phyloP scores from a whole-genome alignment of 2,888 invertebrate genomes.

The Heliconius charithonia region DNA sequence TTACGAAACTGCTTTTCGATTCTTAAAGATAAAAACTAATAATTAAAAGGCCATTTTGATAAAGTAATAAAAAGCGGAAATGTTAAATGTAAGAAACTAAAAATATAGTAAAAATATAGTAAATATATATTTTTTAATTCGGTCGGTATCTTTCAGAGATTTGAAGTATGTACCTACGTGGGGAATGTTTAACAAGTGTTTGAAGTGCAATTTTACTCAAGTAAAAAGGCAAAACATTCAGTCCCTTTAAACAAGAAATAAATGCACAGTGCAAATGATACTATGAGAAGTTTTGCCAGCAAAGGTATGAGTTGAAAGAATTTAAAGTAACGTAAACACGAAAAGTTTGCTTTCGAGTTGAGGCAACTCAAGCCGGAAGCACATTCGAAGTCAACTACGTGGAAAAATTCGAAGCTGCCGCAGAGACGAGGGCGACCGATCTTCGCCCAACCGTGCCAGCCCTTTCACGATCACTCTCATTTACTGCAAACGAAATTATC shows the following conservation, averaged over 20 bases:
- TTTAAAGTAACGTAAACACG: conserved; percentile 81
- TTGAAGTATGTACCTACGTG: conserved; percentile 46
- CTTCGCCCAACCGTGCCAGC: conserved; percentile 46
- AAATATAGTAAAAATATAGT: too few species aligned
- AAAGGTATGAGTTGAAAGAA: conserved; percentile 76
- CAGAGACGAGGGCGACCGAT: conserved; percentile 54
- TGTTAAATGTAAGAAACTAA: too few species aligned
- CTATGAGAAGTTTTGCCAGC: conserved; percentile 70
- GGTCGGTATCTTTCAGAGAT: conserved; percentile 34
- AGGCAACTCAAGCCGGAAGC: conserved; percentile 76
- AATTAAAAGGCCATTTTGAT: too few species aligned
- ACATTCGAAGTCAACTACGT: conserved; percentile 81
- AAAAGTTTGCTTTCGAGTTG: conserved; percentile 81
- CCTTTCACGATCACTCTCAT: conserved; percentile 47
- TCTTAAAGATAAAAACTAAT: too few species aligned
- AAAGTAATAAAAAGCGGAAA: too few species aligned
- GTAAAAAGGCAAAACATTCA: conserved; percentile 54
- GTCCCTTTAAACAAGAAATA: conserved; percentile 58
- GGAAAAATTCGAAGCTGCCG: conserved; percentile 79
- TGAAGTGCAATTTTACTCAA: conserved; percentile 54
- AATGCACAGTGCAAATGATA: conserved; percentile 66
- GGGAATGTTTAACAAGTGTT: conserved; percentile 52
- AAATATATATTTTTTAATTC: too few species aligned
- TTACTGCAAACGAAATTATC: conserved; percentile 39
- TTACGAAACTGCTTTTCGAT: too few species aligned